Evolutionary conservation across 1,140 invertebrate genomes (phyloP), one percentile per base, ranked within the genome.

Genomic region (Hydropsyche tenuis): DNA sequence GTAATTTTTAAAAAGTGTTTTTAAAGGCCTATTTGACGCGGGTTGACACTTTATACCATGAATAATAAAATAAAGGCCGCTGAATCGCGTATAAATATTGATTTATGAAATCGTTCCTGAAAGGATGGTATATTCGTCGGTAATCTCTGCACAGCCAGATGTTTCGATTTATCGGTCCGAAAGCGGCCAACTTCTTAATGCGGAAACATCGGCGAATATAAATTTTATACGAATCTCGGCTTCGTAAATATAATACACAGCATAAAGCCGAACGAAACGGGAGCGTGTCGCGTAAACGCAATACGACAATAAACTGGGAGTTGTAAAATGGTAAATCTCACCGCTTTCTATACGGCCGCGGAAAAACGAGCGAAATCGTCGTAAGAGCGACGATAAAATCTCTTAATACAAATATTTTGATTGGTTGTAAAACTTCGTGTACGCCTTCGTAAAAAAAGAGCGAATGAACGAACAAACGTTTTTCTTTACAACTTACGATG

Each of bases 281-380:
- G 30, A 37, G 30, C 30, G 30, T 37, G 30, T 37, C 30, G 30
- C 30, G 30, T 37, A 53, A 53, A 18, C 48, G 48, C 48, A 53
- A 18, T 37, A 16, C 20, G 48, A 53, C 48, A 18, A 53, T 53
- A 53, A 53, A 53, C 30, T 9, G 48, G 9, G 48, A 53, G 48
- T 53, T 53, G 48, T 53, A 53, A 53, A 53, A 53, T 53, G 48
- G 14, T 53, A 53, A 53, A 53, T 53, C 48, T 53, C 20, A 53
- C 16, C 48, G 16, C n/a, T 53, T 53, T 16, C 16, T 53, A 18
- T 18, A 20, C 48, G n/a, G 16, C 20, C 9, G 18, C 14, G 16
- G 16, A 18, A 53, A 18, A 53, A 53, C 16, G 12, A 48, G 16
- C 46, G 48, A 53, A 53, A 53, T 53, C 20, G 9, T 18, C 48